Percentiles rank a stretch among this genome's conserved stretches.
phyloP scores from a whole-genome alignment of 1,140 invertebrate species.

The Oryzaephilus surinamensis region DNA sequence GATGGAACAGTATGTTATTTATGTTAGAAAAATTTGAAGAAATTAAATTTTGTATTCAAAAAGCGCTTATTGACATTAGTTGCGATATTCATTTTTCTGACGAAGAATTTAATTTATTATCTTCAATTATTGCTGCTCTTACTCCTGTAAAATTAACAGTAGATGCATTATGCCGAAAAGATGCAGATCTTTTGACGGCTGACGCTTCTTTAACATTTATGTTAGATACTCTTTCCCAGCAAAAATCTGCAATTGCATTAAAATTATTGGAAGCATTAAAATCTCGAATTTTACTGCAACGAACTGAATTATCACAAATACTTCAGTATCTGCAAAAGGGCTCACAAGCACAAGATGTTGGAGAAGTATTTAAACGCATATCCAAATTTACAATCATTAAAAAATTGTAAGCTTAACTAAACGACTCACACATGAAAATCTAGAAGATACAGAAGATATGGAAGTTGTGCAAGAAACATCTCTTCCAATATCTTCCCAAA shows the following conservation, averaged over 20 bases:
- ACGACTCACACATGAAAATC: constrained; percentile 10
- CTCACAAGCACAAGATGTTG: constrained; percentile 12
- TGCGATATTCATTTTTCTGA: constrained; percentile 2
- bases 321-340: constrained; percentile 10
- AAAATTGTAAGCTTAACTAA: constrained; percentile 12
- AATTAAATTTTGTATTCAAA: constrained; percentile 6
- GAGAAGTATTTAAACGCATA: constrained; percentile 11
- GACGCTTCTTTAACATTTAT: constrained; percentile 11
- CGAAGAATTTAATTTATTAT: constrained; percentile 3
- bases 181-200: constrained; percentile 9
- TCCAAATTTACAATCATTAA: constrained; percentile 13
- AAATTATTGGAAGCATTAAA: constrained; percentile 9
- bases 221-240: constrained; percentile 10
- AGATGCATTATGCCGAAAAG: constrained; percentile 8
- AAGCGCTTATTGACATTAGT: constrained; percentile 3
- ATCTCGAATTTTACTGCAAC: constrained; percentile 8
- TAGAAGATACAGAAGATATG: constrained; percentile 11
- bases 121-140: constrained; percentile 2
- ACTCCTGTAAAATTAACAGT: constrained; percentile 5
- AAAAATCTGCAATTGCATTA: constrained; percentile 12
- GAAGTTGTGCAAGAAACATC: constrained; percentile 7
- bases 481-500: constrained; percentile 2
- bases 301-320: constrained; percentile 12
- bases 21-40: constrained; percentile 5
- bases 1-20: constrained; percentile 2